A percentile compares a stretch with the other conserved stretches of the same genome.
Conservation (phyloP, 2,113 vertebrate genomes). For the Ceuthmochares aereus region DNA sequence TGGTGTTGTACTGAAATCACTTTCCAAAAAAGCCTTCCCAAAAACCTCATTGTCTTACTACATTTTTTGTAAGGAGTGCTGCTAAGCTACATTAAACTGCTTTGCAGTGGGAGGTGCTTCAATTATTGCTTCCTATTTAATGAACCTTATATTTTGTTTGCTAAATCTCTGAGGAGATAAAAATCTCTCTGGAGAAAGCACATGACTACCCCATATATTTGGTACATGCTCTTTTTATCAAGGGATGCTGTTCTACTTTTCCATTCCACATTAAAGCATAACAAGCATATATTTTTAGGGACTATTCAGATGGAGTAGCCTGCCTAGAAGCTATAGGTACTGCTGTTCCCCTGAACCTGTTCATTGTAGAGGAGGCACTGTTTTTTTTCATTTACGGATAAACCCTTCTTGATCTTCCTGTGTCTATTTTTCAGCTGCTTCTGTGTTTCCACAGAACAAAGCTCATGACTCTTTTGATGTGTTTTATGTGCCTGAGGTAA, state of each 20-base stretch:
- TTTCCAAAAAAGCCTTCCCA: neutral
- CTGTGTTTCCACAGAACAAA: neutral
- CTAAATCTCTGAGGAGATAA: neutral
- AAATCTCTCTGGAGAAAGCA: neutral
- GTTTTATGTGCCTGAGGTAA: neutral
- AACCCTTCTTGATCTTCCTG: neutral
- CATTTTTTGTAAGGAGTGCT: neutral
- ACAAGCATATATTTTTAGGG: neutral
- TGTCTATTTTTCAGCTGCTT: neutral
- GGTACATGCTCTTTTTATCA: neutral
- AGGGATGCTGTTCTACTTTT: neutral
- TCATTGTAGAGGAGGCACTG: neutral
- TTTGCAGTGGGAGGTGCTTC: neutral
- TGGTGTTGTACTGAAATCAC: neutral
- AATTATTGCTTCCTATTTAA: neutral
- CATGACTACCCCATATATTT: neutral
- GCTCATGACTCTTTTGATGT: neutral
- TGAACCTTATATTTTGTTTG: neutral
- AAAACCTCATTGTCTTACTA: neutral
- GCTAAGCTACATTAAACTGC: neutral
- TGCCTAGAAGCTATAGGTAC: neutral
- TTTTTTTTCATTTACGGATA: neutral
- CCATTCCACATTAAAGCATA: neutral
- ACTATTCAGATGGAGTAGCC: neutral
- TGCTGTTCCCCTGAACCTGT: neutral